Percentiles rank a stretch among this genome's conserved stretches.
Conservation (phyloP, 2,113 vertebrate species). For the Cepphus grylle region DNA sequence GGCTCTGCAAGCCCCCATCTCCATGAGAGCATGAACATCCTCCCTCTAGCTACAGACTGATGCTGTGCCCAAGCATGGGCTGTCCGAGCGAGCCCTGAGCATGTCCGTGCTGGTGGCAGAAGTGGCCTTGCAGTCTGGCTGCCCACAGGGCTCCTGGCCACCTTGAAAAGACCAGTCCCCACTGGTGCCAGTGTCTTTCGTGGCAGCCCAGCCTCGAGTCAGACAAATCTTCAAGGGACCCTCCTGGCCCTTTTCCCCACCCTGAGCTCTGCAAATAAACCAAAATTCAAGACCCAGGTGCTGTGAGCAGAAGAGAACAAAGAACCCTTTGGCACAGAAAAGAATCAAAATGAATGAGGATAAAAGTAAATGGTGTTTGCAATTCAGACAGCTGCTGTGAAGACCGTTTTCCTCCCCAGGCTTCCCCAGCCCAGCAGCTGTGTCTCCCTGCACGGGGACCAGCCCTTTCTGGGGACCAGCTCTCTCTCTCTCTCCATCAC, state of each 20-base stretch:
- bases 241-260: background rate
- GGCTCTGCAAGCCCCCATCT: background rate
- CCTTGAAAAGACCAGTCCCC: background rate
- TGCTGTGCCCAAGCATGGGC: too few species aligned
- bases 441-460: background rate
- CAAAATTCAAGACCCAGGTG: background rate
- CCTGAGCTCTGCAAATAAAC: background rate
- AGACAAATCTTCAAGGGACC: background rate
- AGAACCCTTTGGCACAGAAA: background rate
- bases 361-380: background rate
- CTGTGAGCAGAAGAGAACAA: background rate
- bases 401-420: background rate
- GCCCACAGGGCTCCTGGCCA: rapidly evolving
- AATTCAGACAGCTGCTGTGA: background rate
- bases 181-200: background rate
- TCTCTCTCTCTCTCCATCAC: background rate
- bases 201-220: background rate
- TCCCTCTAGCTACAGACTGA: background rate
- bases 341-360: background rate
- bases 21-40: background rate
- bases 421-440: background rate
- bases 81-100: background rate
- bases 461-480: background rate
- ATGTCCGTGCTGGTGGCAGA: rapidly evolving
- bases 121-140: background rate